Evolutionary conservation across 1,140 invertebrate species (phyloP), one percentile per base, ranked within the genome.

Genomic region (Pemphigus obesinymphae): DNA sequence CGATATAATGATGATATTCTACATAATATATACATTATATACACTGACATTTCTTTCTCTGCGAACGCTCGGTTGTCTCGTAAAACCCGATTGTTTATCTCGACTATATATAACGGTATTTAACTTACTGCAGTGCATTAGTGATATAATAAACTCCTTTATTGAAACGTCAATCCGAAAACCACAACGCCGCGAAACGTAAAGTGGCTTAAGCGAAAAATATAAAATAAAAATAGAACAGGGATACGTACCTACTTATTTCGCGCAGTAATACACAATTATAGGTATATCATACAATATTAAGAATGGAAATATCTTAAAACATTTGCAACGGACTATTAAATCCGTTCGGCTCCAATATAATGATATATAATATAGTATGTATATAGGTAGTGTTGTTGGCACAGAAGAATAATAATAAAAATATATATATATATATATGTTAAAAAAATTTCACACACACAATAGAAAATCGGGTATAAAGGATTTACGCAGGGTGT

Each of bases 321-420:
- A 76, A 76, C 31, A 76, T 76, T 76, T 37, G 73, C 73, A 76
- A 76, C 73, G 73, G 73, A 76, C 50, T 76, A 76, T 76, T 76
- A 55, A 76, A 76, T 76, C 73, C 73, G 73, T 58, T 76, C 50
- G 37, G 37, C 66, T 70, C 10, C 13, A 11, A 45, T n/a, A n/a
- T n/a, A 37, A 66, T 66, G 34, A 29, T 17, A 13, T 15, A 26
- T 13, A 58, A 23, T 15, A 15, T n/a, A 50, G 17, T 50, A 50
- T 7, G 6, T 7, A 53, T 53, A 13, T 26, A 23, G 23, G 8
- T n/a, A 26, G 11, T 17, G 3, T 29, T 63, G 29, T 63, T 7
- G 31, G 61, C 17, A n/a, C n/a, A n/a, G n/a, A n/a, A n/a, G n/a
- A n/a, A n/a, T n/a, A n/a, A n/a, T n/a, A 17, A 63, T 7, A 29